These are phyloP conservation scores for Stomatorhinus walkeri DNA, from an alignment of 2,797 vertebrate genomes.

Conservation along the genomic window DNA sequence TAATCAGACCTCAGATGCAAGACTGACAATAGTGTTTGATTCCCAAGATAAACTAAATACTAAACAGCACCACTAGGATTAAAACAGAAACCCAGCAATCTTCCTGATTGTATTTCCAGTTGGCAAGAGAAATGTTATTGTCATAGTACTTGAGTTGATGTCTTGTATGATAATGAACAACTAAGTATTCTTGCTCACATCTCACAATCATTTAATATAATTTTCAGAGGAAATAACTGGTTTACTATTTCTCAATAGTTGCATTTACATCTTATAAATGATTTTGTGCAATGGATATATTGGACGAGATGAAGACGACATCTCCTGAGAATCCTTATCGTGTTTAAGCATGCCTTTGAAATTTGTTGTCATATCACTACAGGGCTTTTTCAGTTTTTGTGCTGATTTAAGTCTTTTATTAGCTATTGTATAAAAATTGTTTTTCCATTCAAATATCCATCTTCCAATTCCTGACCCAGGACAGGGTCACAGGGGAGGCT, in stretches of 20 bases:
- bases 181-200: background rate
- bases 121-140: background rate
- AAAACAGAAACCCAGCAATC: background rate
- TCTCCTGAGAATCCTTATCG: background rate
- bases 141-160: background rate
- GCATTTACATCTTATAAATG: background rate
- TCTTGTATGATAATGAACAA: background rate
- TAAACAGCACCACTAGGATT: background rate
- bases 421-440: background rate
- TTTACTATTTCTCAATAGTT: background rate
- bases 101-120: background rate
- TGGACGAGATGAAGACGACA: background rate
- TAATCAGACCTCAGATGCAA: background rate
- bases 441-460: background rate
- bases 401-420: background rate
- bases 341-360: background rate
- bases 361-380: background rate
- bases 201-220: background rate
- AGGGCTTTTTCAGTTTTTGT: background rate
- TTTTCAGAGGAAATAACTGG: background rate
- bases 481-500: background rate
- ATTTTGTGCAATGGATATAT: background rate
- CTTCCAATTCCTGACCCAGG: background rate
- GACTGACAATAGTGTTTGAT: background rate
- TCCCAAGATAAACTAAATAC: background rate